Conservation (phyloP, 1,140 invertebrate genomes). For the Micrasema longulum region DNA sequence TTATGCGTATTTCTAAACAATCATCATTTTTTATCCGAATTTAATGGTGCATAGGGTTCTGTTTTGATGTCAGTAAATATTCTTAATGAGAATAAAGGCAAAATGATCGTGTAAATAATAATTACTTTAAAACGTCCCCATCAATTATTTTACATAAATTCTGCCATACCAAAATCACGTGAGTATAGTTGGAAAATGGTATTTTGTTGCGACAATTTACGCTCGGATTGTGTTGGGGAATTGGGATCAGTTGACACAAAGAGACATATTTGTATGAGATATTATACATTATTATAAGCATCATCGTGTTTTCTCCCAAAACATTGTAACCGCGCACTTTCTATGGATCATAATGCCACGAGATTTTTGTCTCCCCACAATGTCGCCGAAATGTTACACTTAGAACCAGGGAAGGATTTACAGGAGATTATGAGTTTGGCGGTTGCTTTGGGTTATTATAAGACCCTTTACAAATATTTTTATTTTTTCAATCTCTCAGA, state of each 20-base stretch:
- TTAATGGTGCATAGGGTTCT: no score
- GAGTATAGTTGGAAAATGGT: neutral
- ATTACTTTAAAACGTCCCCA: no score
- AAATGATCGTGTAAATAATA: no score
- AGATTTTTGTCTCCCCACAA: slow-evolving; percentile 37
- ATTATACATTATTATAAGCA: slow-evolving; percentile 50
- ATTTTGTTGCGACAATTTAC: slow-evolving; percentile 52
- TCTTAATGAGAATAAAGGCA: no score
- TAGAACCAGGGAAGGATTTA: slow-evolving; percentile 29
- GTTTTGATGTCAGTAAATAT: no score
- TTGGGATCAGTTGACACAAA: slow-evolving; percentile 48
- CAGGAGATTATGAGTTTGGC: slow-evolving; percentile 43
- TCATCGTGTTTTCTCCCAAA: slow-evolving; percentile 30
- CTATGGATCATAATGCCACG: slow-evolving; percentile 42
- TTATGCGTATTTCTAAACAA: no score
- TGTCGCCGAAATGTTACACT: slow-evolving; percentile 38
- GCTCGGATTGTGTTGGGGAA: slow-evolving; percentile 41
- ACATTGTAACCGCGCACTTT: slow-evolving; percentile 34
- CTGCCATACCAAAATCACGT: no score
- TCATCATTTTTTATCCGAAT: no score
- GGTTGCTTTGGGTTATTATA: slow-evolving; percentile 43
- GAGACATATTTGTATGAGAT: slow-evolving; percentile 50
- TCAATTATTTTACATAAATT: no score
- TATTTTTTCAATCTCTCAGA: slow-evolving; percentile 4
- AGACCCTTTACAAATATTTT: slow-evolving; percentile 30